Conservation (phyloP, 2,797 vertebrate genomes). For the Ctenosaura bakeri region DNA sequence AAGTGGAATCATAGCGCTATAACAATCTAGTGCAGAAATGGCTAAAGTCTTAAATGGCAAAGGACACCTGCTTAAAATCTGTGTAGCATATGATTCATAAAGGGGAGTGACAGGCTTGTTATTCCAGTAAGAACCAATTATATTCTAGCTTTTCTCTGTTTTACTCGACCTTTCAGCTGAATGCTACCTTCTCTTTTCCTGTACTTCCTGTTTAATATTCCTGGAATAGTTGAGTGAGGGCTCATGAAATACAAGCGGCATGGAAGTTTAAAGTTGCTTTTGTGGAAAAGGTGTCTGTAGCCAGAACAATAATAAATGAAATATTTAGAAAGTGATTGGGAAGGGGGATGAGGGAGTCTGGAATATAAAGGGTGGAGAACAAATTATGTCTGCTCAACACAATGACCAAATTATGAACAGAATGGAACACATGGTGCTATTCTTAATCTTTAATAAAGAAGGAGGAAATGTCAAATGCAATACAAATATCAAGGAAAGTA, state of each 20-base stretch:
- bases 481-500: not conserved
- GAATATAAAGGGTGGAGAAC: not conserved
- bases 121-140: not conserved
- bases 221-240: not conserved
- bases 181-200: conserved; percentile 13
- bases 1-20: too few species aligned
- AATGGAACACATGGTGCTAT: not conserved
- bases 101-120: not conserved
- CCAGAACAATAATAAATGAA: not conserved
- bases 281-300: not conserved
- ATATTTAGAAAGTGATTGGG: not conserved
- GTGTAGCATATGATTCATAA: conserved; percentile 16
- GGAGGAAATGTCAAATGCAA: not conserved
- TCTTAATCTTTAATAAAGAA: conserved; percentile 8
- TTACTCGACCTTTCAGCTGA: not conserved
- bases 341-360: not conserved
- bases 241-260: not conserved
- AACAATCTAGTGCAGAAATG: too few species aligned
- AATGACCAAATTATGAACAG: not conserved
- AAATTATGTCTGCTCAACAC: not conserved
- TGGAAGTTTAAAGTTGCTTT: not conserved
- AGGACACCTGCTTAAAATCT: not conserved
- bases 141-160: conserved; percentile 8
- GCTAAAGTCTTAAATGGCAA: not conserved
- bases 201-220: not conserved